Evolutionary conservation across 2,113 vertebrate genomes (phyloP).

Genomic region (Protobothrops mucrosquamatus): DNA sequence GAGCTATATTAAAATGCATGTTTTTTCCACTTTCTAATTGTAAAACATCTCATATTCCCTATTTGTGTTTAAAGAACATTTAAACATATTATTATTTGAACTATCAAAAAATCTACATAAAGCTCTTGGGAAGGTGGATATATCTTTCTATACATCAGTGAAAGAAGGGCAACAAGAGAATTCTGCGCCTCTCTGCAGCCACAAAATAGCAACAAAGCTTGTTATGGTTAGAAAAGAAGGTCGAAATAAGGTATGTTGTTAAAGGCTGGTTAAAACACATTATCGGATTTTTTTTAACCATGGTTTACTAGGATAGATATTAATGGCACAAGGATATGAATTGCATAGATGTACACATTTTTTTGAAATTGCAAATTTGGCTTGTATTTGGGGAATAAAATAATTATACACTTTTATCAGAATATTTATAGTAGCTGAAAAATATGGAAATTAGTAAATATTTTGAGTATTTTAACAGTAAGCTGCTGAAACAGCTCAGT

Average conservation of each 20-base stretch:
- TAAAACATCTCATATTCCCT: conserved; percentile 11
- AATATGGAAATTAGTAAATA: not conserved
- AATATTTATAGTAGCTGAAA: not conserved
- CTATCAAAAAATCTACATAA: conserved; percentile 68
- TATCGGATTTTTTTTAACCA: not conserved
- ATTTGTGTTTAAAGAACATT: conserved; percentile 66
- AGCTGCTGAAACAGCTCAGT: not conserved
- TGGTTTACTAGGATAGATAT: not conserved
- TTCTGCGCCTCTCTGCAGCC: conserved; percentile 62
- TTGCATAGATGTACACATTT: not conserved
- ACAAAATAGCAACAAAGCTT: conserved; percentile 71
- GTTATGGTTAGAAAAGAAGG: conserved; percentile 74
- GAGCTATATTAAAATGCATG: not conserved
- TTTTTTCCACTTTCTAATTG: not conserved
- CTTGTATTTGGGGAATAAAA: not conserved
- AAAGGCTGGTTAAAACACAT: not conserved
- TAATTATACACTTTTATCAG: not conserved
- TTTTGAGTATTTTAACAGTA: not conserved
- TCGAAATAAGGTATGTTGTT: conserved; percentile 71
- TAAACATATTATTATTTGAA: conserved; percentile 74
- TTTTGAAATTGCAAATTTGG: not conserved
- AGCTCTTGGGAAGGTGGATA: conserved; percentile 72
- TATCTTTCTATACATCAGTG: conserved; percentile 62
- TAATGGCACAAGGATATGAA: not conserved
- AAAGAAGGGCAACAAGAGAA: conserved; percentile 42